Base-by-base conservation (phyloP, 1,140 invertebrate species). In the Neodiprion fabricii region DNA sequence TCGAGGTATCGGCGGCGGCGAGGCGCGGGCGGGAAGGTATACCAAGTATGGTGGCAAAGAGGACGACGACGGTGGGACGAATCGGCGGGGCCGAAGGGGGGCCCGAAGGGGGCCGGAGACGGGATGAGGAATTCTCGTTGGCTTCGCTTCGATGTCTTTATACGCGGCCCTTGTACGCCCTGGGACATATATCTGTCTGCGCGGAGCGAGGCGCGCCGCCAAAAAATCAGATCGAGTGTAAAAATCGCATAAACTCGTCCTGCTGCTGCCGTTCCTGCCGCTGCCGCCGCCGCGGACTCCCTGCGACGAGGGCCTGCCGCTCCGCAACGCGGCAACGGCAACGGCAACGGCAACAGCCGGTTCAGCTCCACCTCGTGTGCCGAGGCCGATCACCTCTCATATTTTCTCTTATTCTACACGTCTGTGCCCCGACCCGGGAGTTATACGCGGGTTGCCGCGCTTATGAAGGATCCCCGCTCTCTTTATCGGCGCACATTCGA, bases 201-300 rank as follows among this genome's bases (percentile, higher is more conserved):
- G 53, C 80, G 84, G 81, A 85, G 79, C 85, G 85, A 87, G 85
- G 85, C 85, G 84, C 85, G 86, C 87, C 87, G 87, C 87, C 86
- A 88, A 88, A 88, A 88, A 88, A 88, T 88, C 87, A 88, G 87
- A 88, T 88, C 86, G 86, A 88, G 87, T 87, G 87, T 88, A 88
- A 88, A 88, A 88, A 88, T 88, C 87, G 85, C 86, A 88, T 88
- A 88, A 88, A 88, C 86, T 87, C 86, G 87, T 88, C 87, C 83
- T 85, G 85, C 77, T 67, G 50, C 72, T 69, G 70, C 71, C 76
- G 67, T 76, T 68, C 74, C 48, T 67, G 74, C 74, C 66, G 65
- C 75, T 74, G 73, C 69, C 72, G 68, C 14, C 50, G 79, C 79
- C 5, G 53, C 11, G 53, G 53, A 17, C 53, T 17, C 53, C 53